A percentile compares a stretch with the other conserved stretches of the same genome.
Conservation (phyloP, 1,140 invertebrate species). For the Macrotrachela quadricornifera region DNA sequence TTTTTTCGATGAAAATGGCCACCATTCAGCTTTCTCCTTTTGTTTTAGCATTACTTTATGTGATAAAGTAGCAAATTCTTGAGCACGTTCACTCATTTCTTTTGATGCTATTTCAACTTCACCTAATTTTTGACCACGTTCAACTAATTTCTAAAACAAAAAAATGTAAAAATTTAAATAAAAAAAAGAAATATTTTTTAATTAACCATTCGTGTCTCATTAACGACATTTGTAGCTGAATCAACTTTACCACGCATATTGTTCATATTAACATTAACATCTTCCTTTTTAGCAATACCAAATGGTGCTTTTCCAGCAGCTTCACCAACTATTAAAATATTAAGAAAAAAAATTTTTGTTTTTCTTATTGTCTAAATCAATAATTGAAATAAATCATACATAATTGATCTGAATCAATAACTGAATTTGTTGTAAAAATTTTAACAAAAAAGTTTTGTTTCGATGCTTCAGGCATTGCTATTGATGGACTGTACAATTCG, state of each 20-base stretch:
- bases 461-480: slow-evolving; percentile 75
- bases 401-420: slow-evolving; percentile 74
- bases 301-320: slow-evolving; percentile 65
- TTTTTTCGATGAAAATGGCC: too few species aligned
- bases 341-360: too few species aligned
- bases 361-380: neutral
- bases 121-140: slow-evolving; percentile 76
- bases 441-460: slow-evolving; percentile 89
- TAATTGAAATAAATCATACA: slow-evolving; percentile 44
- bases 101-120: slow-evolving; percentile 71
- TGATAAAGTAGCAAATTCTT: slow-evolving; percentile 47
- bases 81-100: slow-evolving; percentile 68
- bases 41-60: too few species aligned
- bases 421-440: slow-evolving; percentile 49
- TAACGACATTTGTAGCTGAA: neutral
- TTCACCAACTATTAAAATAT: slow-evolving; percentile 51
- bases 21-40: too few species aligned
- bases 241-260: neutral
- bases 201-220: neutral
- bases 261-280: neutral
- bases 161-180: neutral
- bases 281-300: slow-evolving; percentile 52
- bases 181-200: neutral
- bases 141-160: slow-evolving; percentile 30
- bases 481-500: slow-evolving; percentile 62